Percentiles rank a stretch among this genome's conserved stretches.
phyloP scores from a whole-genome alignment of 2,797 vertebrate genomes.

The Platalea minor region DNA sequence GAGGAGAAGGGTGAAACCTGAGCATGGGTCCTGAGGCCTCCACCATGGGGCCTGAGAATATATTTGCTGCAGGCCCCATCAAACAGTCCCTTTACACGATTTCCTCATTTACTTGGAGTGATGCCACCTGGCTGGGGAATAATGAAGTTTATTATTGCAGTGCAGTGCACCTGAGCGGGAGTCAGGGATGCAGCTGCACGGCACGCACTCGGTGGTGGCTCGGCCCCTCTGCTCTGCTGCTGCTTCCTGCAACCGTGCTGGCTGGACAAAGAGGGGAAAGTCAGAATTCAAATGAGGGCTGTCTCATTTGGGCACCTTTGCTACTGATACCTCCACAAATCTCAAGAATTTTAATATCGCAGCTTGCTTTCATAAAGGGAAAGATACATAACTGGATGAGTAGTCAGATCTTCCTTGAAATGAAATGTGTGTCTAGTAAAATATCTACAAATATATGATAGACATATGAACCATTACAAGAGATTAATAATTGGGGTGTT shows the following conservation, averaged over 20 bases:
- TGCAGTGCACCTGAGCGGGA: neutral
- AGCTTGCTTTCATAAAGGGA: neutral
- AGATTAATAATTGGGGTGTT: neutral
- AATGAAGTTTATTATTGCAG: neutral
- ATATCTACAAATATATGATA: neutral
- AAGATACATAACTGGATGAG: neutral
- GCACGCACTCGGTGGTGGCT: neutral
- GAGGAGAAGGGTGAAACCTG: neutral
- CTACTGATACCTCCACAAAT: neutral
- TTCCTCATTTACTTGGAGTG: neutral
- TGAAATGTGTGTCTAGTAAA: neutral
- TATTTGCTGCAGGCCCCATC: neutral
- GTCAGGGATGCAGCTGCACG: neutral
- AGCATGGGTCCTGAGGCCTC: neutral
- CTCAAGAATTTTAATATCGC: neutral
- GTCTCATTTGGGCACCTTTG: rapidly evolving
- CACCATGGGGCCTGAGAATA: neutral
- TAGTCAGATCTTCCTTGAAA: neutral
- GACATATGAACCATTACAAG: neutral
- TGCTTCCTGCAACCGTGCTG: neutral
- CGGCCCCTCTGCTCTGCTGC: neutral
- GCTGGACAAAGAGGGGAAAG: rapidly evolving
- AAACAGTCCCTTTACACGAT: neutral
- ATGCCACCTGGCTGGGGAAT: neutral
- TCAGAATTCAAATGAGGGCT: neutral